Base-by-base conservation (phyloP, 1,140 invertebrate species). In the Papilio helenus region DNA sequence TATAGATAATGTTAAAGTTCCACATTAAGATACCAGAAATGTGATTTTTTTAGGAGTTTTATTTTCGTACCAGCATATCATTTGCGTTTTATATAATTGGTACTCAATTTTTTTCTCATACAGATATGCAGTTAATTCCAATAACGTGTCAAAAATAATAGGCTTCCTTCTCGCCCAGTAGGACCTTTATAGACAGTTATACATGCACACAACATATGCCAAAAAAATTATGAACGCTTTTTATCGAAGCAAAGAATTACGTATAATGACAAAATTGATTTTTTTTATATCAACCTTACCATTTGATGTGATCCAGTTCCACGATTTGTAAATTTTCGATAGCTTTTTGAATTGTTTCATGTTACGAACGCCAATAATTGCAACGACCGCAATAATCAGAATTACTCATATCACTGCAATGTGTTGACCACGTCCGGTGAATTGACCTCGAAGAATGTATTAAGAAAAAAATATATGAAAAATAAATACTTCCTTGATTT, bases 391-490 rank as follows among this genome's bases (percentile, higher is more conserved):
- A 74, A 23, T 49, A 44, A 20, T 74, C 72, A 74, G 42, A 74
- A 74, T 74, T 44, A 73, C 72, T 42, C 72, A 46, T 46, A 46
- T 42, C 9, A 20, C 20, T 49, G 72, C 44, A 51, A 74, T 18
- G 44, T 20, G 42, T 46, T 73, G 72, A 74, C 44, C 44, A 29
- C 44, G 42, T 74, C 72, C 72, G 72, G 72, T 51, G 72, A 74
- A 51, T 42, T 74, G 44, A 74, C 51, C 74, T 76, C 46, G 46
- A 76, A 76, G 29, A 76, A 76, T 34, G 29, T 76, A 76, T 58
- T 76, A 76, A 55, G 46, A 76, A 76, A 76, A 76, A 55, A 58
- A 29, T 34, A 29, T 29, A 68, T 68, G 26, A 34, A 55, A 76
- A 76, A 49, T 20, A 55, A 42, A 58, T 58, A 18, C 20, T 74